A percentile compares a stretch with the other conserved stretches of the same genome.
Conservation (phyloP, 1,140 invertebrate species). For the Antheraea mylitta region DNA sequence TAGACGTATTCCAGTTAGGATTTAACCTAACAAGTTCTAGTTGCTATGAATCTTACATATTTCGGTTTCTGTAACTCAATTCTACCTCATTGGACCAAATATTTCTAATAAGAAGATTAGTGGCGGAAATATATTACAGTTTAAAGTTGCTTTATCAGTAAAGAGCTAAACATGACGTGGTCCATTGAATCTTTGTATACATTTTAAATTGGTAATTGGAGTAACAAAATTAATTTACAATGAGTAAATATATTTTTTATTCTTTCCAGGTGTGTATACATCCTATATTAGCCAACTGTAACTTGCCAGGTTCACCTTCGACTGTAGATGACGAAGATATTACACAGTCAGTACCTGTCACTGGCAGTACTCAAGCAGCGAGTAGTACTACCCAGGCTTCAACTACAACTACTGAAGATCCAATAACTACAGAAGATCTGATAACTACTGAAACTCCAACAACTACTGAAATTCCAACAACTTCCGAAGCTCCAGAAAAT, state of each 20-base stretch:
- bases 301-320: conserved; percentile 25
- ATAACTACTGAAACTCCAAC: conserved; percentile 2
- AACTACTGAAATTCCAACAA: conserved; percentile 11
- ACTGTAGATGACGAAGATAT: conserved; percentile 11
- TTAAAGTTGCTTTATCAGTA: no score
- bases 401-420: conserved; percentile 12
- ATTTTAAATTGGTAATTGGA: no score
- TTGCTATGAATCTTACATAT: no score
- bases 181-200: no score
- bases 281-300: conserved; percentile 29
- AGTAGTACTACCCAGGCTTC: conserved; percentile 13
- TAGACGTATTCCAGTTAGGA: no score
- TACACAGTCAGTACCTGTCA: conserved; percentile 5
- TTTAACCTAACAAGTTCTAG: no score
- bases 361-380: conserved; percentile 14
- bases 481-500: conserved; percentile 1
- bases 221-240: no score
- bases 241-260: background rate
- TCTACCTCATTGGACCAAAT: no score
- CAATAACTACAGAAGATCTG: conserved; percentile 11
- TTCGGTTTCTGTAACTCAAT: no score
- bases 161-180: no score
- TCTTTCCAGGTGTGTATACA: conserved; percentile 35
- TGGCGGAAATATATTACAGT: no score
- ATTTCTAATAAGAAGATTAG: no score